These are phyloP conservation scores for Melipona bicolor DNA, from an alignment of 2,888 invertebrate species.

Conservation along the genomic window DNA sequence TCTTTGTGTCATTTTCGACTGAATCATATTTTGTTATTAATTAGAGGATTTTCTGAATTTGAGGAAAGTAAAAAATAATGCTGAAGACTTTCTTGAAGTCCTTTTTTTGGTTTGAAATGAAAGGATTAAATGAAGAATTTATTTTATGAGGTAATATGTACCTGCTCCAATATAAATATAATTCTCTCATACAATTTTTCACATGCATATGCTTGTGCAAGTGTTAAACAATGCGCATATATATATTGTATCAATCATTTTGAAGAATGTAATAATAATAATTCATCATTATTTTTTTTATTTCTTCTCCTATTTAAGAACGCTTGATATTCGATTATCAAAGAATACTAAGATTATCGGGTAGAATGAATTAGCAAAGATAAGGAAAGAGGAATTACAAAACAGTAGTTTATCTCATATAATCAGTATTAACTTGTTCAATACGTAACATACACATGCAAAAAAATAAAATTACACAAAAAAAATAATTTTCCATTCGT, in stretches of 20 bases:
- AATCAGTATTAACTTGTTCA: not conserved
- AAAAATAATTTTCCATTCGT: not conserved
- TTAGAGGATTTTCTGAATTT: not conserved
- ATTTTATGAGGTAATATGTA: not conserved
- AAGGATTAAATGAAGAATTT: not conserved
- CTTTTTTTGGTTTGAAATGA: not conserved
- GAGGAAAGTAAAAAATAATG: not conserved
- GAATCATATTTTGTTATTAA: not conserved
- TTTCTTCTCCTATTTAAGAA: not conserved
- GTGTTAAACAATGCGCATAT: not conserved
- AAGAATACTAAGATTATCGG: not conserved
- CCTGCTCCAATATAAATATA: not conserved
- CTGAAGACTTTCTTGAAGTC: not conserved
- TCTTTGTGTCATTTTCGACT: not conserved
- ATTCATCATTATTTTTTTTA: not conserved
- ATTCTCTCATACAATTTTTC: not conserved
- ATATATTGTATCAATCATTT: not conserved
- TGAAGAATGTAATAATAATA: not conserved
- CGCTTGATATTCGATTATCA: not conserved
- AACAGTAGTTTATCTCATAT: slow-evolving; percentile 1
- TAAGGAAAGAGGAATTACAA: not conserved
- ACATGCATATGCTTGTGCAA: not conserved
- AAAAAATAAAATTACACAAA: not conserved
- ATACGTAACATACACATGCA: not conserved
- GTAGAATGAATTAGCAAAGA: slow-evolving; percentile 11